Conservation (phyloP, 2,888 invertebrate genomes). For the Endomychus coccineus region DNA sequence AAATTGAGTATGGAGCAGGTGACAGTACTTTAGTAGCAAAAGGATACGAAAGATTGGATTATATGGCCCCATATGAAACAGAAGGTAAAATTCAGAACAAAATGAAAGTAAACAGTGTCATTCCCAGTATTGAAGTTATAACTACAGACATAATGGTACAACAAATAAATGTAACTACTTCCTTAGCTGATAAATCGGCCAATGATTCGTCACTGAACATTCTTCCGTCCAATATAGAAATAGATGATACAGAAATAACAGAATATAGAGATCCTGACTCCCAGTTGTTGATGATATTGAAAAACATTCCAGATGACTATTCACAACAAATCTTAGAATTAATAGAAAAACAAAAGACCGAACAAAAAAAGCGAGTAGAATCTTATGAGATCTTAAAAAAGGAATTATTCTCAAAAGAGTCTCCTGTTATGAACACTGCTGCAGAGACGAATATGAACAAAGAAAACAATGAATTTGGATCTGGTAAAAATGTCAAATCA, state of each 20-base stretch:
- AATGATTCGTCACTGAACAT: too few relatives aligned
- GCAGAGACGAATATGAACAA: too few relatives aligned
- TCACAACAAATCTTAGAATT: constrained; percentile 33
- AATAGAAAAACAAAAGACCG: constrained; percentile 28
- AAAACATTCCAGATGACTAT: constrained; percentile 31
- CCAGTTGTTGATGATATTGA: constrained; percentile 25
- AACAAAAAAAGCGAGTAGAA: constrained; percentile 21
- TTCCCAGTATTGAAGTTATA: constrained; percentile 29
- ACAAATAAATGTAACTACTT: constrained; percentile 28
- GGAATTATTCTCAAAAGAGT: too few relatives aligned
- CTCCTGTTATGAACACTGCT: too few relatives aligned
- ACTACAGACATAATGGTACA: constrained; percentile 34
- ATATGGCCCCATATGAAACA: too few relatives aligned
- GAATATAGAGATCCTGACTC: constrained; percentile 21
- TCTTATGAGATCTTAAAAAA: constrained; percentile 15
- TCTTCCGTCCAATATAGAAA: too few relatives aligned
- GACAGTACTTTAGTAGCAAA: too few relatives aligned
- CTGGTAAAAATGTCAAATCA: too few relatives aligned
- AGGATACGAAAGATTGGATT: too few relatives aligned
- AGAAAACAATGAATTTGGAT: constrained; percentile 1
- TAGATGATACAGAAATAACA: background rate
- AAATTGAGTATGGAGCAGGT: too few relatives aligned
- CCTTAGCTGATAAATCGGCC: constrained; percentile 4
- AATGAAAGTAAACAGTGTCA: too few relatives aligned
- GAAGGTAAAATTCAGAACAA: too few relatives aligned